These are phyloP conservation scores for Stigmatopora nigra DNA, from an alignment of 2,113 vertebrate genomes.

Conservation along the genomic window DNA sequence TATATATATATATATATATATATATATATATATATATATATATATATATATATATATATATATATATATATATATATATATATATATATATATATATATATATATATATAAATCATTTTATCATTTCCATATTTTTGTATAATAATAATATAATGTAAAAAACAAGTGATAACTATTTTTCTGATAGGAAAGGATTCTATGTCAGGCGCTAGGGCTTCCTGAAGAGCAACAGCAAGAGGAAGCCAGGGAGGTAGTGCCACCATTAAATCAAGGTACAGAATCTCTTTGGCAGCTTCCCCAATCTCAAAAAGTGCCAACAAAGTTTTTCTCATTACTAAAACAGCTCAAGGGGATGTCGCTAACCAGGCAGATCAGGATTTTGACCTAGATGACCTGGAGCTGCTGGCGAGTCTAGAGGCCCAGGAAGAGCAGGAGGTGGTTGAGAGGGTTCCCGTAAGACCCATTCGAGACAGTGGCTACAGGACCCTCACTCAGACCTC, in stretches of 20 bases:
- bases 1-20: no score
- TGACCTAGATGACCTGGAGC: conserved; percentile 78
- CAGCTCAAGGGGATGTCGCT: neutral
- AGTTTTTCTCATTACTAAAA: neutral
- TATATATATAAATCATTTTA: no score
- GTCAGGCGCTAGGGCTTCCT: conserved; percentile 76
- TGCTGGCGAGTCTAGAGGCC: conserved; percentile 79
- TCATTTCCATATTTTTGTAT: no score
- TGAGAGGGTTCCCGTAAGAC: conserved; percentile 35
- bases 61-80: no score
- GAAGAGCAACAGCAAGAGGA: conserved; percentile 47
- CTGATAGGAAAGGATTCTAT: conserved; percentile 73
- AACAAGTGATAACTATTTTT: conserved; percentile 29
- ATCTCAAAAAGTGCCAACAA: neutral
- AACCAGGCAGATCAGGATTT: conserved; percentile 51
- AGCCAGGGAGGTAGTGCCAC: conserved; percentile 10
- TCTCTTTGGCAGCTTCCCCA: neutral
- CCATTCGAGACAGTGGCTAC: conserved; percentile 70
- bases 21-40: no score
- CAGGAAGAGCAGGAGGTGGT: conserved; percentile 64
- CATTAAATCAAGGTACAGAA: conserved; percentile 37
- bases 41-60: no score
- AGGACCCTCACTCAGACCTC: conserved; percentile 47
- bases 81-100: no score
- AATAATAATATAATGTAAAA: no score